Evolutionary conservation across 2,113 vertebrate species (phyloP).

Genomic region (Nothocercus nigrocapillus): DNA sequence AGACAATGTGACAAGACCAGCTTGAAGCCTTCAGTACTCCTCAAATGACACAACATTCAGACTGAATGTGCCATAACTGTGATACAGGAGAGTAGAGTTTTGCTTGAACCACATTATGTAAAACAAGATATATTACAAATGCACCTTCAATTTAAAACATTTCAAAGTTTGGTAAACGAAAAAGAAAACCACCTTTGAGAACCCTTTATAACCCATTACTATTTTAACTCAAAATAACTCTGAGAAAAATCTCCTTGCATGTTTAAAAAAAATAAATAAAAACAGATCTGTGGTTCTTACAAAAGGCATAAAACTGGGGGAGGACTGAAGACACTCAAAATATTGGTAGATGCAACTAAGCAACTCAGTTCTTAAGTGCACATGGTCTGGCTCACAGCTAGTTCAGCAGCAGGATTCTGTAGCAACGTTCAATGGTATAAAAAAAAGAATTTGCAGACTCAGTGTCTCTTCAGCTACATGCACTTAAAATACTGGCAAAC

Average conservation of each 20-base stretch:
- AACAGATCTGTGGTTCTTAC: not conserved
- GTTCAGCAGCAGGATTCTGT: not conserved
- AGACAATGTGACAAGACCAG: not conserved
- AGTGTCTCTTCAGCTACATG: not conserved
- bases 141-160: not conserved
- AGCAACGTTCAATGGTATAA: not conserved
- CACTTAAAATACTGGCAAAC: not conserved
- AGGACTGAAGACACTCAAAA: not conserved
- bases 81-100: not conserved
- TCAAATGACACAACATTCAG: not conserved
- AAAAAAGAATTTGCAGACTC: not conserved
- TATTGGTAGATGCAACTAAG: not conserved
- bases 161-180: not conserved
- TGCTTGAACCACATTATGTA: not conserved
- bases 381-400: not conserved
- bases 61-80: not conserved
- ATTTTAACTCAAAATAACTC: not conserved
- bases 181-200: not conserved
- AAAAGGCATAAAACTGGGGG: not conserved
- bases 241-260: not conserved
- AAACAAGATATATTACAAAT: not conserved
- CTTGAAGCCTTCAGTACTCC: not conserved
- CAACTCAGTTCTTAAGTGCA: not conserved
- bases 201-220: not conserved
- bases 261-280: not conserved